Base-by-base conservation (phyloP, 2,888 invertebrate species). In the Drosophila neoperkinsi region DNA sequence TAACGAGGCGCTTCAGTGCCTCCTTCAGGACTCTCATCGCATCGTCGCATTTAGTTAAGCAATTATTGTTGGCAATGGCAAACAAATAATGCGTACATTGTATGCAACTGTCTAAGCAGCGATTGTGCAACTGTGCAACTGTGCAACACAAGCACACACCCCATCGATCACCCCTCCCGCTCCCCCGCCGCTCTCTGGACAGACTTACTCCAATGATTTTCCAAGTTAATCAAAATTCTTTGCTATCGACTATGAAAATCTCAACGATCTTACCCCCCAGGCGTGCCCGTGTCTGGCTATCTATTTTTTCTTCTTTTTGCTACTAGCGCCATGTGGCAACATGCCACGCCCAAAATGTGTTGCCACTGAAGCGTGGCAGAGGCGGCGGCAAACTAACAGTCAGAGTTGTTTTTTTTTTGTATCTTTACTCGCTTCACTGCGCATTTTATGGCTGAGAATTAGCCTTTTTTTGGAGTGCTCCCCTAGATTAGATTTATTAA, bases 201-300 rank as follows among this genome's bases (percentile, higher is more conserved):
- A 56, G 85, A 81, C 81, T 76, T 83, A 82, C 81, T 83, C 76
- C 85, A 88, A 74, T 85, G 88, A 85, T 85, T 85, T 86, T 85
- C 82, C 89, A 87, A 87, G 89, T 87, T 87, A 87, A 87, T 87
- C 87, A 87, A 87, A 89, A 87, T 87, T 89, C 87, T 87, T 87
- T 77, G 73, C 88, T 88, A 90, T 90, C 85, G 79, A 71, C 87
- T 76, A 84, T 82, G 85, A 86, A 86, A 90, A 90, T 88, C 90
- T 90, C 82, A 80, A 88, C 88, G 85, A 86, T 90, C 85, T 86
- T 34, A 85, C 73, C 71, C 59, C 68, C 67, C 70, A 38, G 31
- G 66, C 58, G 58, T 60, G 61, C 55, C 69, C 69, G 63, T 69
- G 56, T 59, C 56, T 70, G 58, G 55, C 28, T n/a, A 18, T 46